Percentiles rank a stretch among this genome's conserved stretches.
Conservation (phyloP, 2,797 vertebrate genomes). For the Gymnodraco acuticeps region DNA sequence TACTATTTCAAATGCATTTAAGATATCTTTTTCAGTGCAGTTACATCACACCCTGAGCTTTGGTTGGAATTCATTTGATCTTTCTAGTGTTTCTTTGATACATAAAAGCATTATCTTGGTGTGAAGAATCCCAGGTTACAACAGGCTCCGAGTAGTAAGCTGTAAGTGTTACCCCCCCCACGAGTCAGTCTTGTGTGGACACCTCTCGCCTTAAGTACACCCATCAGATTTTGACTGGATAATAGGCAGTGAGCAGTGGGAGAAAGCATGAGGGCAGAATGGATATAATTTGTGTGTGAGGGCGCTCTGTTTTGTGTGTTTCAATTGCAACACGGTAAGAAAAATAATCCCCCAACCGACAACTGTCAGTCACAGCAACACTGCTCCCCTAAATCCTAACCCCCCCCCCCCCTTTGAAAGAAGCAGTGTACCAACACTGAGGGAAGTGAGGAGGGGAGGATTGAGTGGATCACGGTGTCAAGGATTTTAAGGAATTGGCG, state of each 20-base stretch:
- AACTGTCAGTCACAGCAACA: conserved; percentile 65
- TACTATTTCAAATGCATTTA: neutral
- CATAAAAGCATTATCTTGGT: conserved; percentile 10
- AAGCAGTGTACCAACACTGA: conserved; percentile 20
- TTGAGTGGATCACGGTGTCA: conserved; percentile 84
- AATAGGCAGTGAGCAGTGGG: conserved; percentile 63
- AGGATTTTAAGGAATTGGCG: conserved; percentile 91
- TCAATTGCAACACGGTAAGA: conserved; percentile 24
- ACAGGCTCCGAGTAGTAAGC: conserved; percentile 11
- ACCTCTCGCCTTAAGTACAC: conserved; percentile 47
- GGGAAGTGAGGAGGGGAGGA: conserved; percentile 37
- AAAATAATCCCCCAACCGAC: conserved; percentile 45
- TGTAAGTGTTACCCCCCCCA: conserved; percentile 24
- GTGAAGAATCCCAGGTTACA: conserved; percentile 17
- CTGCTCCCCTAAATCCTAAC: conserved; percentile 28
- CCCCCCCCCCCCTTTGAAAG: conserved; percentile 23
- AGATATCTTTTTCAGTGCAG: neutral
- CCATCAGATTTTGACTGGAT: conserved; percentile 67
- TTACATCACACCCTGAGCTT: neutral
- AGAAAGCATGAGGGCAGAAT: conserved; percentile 69
- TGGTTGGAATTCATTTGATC: neutral
- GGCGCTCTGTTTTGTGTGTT: conserved; percentile 9
- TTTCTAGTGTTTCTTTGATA: neutral
- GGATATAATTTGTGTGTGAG: conserved; percentile 46
- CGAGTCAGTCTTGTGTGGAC: conserved; percentile 46